Conservation (phyloP, 2,113 vertebrate species). For the Actinemys pallida region DNA sequence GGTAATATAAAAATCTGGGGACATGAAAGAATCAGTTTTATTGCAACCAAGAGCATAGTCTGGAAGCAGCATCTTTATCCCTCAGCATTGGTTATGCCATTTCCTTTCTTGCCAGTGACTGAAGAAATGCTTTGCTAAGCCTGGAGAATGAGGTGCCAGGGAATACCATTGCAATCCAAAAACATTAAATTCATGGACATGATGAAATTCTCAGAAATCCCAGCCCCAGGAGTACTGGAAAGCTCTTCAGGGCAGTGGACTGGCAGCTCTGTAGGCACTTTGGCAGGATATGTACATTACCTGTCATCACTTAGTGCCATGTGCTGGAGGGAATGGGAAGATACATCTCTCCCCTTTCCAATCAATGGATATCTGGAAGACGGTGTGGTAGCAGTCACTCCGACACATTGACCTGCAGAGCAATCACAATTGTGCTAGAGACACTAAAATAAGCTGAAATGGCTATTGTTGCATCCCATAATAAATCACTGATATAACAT, state of each 20-base stretch:
- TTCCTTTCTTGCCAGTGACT: not conserved
- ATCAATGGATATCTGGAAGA: accelerated
- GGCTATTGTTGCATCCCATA: accelerated
- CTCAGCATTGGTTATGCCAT: not conserved
- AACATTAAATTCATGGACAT: not conserved
- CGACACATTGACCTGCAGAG: accelerated
- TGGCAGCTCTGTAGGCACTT: accelerated
- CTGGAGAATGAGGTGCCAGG: not conserved
- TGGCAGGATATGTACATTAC: not conserved
- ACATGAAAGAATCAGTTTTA: not conserved
- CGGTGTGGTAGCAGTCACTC: accelerated
- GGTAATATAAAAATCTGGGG: too few species aligned
- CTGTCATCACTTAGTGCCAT: accelerated
- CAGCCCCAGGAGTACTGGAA: not conserved
- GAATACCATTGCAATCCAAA: not conserved
- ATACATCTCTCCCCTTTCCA: not conserved
- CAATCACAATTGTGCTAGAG: not conserved
- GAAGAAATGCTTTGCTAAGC: not conserved
- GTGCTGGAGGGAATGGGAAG: accelerated
- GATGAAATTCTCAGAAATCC: not conserved
- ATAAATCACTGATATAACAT: not conserved
- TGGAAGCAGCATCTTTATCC: not conserved
- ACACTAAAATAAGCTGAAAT: not conserved
- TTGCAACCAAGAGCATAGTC: not conserved
- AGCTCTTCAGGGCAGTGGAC: not conserved